These are phyloP conservation scores for Rhamphomyia laevipes DNA, from an alignment of 2,888 invertebrate genomes.

Conservation along the genomic window DNA sequence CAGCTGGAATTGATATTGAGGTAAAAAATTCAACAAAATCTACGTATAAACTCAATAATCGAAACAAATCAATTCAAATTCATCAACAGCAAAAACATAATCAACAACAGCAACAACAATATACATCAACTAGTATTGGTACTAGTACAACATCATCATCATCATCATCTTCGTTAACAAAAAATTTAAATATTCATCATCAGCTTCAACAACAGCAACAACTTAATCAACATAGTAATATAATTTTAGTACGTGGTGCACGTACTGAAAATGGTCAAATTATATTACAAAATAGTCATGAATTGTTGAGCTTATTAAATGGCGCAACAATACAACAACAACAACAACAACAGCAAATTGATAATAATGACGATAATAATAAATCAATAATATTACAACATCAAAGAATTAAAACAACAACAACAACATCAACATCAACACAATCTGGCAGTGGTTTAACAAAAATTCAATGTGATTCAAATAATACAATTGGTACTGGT, in stretches of 20 bases:
- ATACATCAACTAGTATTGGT: not conserved
- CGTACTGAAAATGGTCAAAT: slow-evolving; percentile 39
- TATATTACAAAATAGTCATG: slow-evolving; percentile 38
- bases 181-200: slow-evolving; percentile 9
- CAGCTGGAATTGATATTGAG: not conserved
- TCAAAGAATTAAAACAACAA: slow-evolving; percentile 19
- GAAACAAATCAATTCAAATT: not conserved
- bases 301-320: slow-evolving; percentile 35
- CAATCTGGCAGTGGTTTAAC: slow-evolving; percentile 15
- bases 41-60: not conserved
- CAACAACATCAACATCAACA: slow-evolving; percentile 11
- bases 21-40: not conserved
- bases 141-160: not conserved
- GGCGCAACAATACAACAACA: slow-evolving; percentile 12
- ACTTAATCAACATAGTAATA: slow-evolving; percentile 25
- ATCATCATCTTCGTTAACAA: not conserved
- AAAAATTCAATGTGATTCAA: slow-evolving; percentile 8
- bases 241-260: slow-evolving; percentile 36
- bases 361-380: slow-evolving; percentile 20
- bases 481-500: slow-evolving; percentile 14
- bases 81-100: not conserved
- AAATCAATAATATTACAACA: slow-evolving; percentile 30
- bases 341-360: not conserved
- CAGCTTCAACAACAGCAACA: slow-evolving; percentile 10
- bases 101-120: not conserved